A percentile compares a stretch with the other conserved stretches of the same genome.
Evolutionary conservation across 2,888 invertebrate species (phyloP).

Genomic region (Drosophila multiciliata): DNA sequence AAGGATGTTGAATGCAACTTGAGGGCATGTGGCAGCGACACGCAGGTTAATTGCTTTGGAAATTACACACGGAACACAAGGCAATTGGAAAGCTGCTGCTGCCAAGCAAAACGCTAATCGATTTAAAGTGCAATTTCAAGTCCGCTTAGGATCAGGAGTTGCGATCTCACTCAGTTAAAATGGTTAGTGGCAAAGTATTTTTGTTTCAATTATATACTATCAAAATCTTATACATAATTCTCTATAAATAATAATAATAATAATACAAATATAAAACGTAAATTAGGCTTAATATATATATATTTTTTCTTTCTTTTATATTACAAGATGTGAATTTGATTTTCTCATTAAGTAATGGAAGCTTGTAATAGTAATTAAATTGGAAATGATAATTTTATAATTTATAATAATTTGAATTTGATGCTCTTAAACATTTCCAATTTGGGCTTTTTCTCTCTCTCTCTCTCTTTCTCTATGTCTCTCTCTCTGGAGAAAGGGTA

Average conservation of each 20-base stretch:
- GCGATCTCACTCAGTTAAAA: constrained; percentile 9
- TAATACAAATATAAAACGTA: too few relatives aligned
- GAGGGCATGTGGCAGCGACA: constrained; percentile 40
- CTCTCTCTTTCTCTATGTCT: too few relatives aligned
- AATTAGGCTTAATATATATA: too few relatives aligned
- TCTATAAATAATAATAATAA: background rate
- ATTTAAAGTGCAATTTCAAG: constrained; percentile 70
- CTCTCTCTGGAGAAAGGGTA: too few relatives aligned
- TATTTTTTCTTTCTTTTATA: background rate
- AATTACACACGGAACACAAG: constrained; percentile 64
- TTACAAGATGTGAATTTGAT: background rate
- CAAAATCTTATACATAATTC: background rate
- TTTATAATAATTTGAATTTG: too few relatives aligned
- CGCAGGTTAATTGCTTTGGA: constrained; percentile 75
- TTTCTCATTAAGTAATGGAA: background rate
- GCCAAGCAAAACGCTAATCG: constrained; percentile 60
- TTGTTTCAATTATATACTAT: constrained; percentile 1
- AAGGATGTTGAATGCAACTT: constrained; percentile 60
- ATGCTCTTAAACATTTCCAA: too few relatives aligned
- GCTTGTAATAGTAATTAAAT: background rate
- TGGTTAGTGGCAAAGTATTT: constrained; percentile 5
- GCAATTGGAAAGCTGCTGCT: constrained; percentile 24
- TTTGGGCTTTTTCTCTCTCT: too few relatives aligned
- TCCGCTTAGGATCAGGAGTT: constrained; percentile 19
- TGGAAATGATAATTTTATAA: background rate